Evolutionary conservation across 2,888 invertebrate species (phyloP).

Genomic region (Meiosimyza decipiens): DNA sequence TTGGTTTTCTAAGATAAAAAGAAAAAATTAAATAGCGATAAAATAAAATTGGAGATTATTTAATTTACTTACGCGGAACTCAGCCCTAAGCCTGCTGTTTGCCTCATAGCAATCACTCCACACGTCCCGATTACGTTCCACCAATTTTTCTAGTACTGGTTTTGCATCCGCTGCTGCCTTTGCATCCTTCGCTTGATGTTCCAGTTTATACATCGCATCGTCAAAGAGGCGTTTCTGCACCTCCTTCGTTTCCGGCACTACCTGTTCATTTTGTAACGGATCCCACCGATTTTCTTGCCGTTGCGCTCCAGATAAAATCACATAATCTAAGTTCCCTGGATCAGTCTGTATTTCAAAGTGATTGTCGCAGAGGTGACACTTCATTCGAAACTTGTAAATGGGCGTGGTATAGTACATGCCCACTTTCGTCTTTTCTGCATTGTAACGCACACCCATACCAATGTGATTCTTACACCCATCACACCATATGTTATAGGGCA

Average conservation of each 20-base stretch:
- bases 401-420: constrained; percentile 99
- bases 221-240: constrained; percentile 88
- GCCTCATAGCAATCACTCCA: constrained; percentile 95
- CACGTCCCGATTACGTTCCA: constrained; percentile 80
- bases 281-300: constrained; percentile 99
- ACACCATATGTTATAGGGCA: constrained; percentile 99
- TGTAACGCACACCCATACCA: constrained; percentile 99
- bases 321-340: constrained; percentile 97
- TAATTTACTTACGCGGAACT: constrained; percentile 80
- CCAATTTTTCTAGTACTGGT: constrained; percentile 79
- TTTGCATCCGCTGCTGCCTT: constrained; percentile 77
- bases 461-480: constrained; percentile 98
- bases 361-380: constrained; percentile 96
- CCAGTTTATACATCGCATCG: constrained; percentile 98
- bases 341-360: constrained; percentile 98
- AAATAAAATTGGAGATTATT: background rate
- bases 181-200: constrained; percentile 88
- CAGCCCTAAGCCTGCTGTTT: constrained; percentile 84
- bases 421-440: constrained; percentile 89
- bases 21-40: constrained; percentile 17
- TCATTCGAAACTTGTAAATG: constrained; percentile 98
- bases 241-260: constrained; percentile 92
- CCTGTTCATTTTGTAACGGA: constrained; percentile 93
- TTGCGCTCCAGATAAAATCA: constrained; percentile 92
- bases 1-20: constrained; percentile 72